A percentile compares a stretch with the other conserved stretches of the same genome.
These are phyloP conservation scores for Thyatira batis DNA, from an alignment of 2,888 invertebrate genomes.

Conservation along the genomic window DNA sequence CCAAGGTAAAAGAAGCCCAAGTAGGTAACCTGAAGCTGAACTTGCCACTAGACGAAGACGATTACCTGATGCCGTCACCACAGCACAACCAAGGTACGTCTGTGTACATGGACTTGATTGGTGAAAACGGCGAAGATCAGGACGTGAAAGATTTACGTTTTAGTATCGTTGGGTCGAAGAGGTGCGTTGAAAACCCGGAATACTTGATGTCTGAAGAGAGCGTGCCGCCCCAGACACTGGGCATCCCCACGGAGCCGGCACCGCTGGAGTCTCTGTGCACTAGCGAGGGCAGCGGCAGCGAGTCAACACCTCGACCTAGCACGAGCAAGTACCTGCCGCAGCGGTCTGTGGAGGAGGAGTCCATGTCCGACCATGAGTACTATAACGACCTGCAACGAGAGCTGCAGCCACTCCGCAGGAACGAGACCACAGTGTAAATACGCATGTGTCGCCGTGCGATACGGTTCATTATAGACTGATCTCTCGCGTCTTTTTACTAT, in stretches of 20 bases:
- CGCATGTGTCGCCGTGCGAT: slow-evolving; percentile 17
- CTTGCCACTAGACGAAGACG: slow-evolving; percentile 96
- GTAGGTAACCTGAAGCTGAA: slow-evolving; percentile 91
- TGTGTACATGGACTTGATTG: slow-evolving; percentile 95
- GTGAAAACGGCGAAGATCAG: slow-evolving; percentile 78
- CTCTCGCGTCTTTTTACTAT: slow-evolving; percentile 35
- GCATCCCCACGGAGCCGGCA: slow-evolving; percentile 68
- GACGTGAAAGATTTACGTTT: slow-evolving; percentile 74
- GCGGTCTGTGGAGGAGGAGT: slow-evolving; percentile 87
- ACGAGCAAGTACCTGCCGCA: slow-evolving; percentile 67
- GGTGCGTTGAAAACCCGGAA: slow-evolving; percentile 95
- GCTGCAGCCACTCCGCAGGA: slow-evolving; percentile 91
- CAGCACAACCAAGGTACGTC: slow-evolving; percentile 85
- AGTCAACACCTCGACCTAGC: slow-evolving; percentile 52
- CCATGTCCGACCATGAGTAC: slow-evolving; percentile 94
- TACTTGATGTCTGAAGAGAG: slow-evolving; percentile 89
- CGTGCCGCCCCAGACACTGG: slow-evolving; percentile 68
- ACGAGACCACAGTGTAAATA: slow-evolving; percentile 89
- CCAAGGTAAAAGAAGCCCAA: slow-evolving; percentile 88
- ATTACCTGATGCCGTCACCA: slow-evolving; percentile 97
- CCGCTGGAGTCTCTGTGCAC: slow-evolving; percentile 56
- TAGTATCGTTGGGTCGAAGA: slow-evolving; percentile 83
- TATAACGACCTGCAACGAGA: slow-evolving; percentile 96
- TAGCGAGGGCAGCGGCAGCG: slow-evolving; percentile 60
- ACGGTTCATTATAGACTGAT: slow-evolving; percentile 44